These are phyloP conservation scores for Anticlea derivata DNA, from an alignment of 2,888 invertebrate genomes.

Conservation along the genomic window DNA sequence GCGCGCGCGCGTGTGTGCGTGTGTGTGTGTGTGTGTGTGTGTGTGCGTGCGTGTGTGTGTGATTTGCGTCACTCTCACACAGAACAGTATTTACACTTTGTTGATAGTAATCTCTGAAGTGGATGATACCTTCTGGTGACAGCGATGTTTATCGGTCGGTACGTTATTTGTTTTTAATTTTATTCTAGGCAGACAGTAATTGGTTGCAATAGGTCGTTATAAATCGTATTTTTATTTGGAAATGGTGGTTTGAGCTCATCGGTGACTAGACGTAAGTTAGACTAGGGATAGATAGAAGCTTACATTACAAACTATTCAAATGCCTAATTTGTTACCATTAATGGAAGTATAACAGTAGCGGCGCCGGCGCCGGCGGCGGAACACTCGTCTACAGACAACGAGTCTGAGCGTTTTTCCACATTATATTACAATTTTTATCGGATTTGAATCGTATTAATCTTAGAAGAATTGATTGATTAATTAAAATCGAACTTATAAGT, in stretches of 20 bases:
- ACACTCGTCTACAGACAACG: not conserved
- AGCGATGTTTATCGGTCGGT: slow-evolving; percentile 1
- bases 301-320: slow-evolving; percentile 43
- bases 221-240: slow-evolving; percentile 38
- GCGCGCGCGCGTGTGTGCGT: slow-evolving; percentile 15
- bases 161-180: slow-evolving; percentile 59
- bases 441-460: slow-evolving; percentile 33
- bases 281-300: slow-evolving; percentile 40
- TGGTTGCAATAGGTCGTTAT: slow-evolving; percentile 49
- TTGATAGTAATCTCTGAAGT: not conserved
- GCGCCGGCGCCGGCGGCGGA: not conserved
- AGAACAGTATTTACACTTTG: too few species aligned
- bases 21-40: slow-evolving; percentile 10
- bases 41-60: slow-evolving; percentile 1
- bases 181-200: slow-evolving; percentile 66
- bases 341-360: not conserved
- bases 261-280: slow-evolving; percentile 37
- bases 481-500: not conserved
- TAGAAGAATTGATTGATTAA: slow-evolving; percentile 3
- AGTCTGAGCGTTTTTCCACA: not conserved
- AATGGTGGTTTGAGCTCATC: slow-evolving; percentile 29
- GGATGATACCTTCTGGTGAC: not conserved
- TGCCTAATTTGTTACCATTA: slow-evolving; percentile 57
- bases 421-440: slow-evolving; percentile 8
- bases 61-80: not conserved